phyloP scores from a whole-genome alignment of 2,797 vertebrate species.

The Sandelia bainsii region DNA sequence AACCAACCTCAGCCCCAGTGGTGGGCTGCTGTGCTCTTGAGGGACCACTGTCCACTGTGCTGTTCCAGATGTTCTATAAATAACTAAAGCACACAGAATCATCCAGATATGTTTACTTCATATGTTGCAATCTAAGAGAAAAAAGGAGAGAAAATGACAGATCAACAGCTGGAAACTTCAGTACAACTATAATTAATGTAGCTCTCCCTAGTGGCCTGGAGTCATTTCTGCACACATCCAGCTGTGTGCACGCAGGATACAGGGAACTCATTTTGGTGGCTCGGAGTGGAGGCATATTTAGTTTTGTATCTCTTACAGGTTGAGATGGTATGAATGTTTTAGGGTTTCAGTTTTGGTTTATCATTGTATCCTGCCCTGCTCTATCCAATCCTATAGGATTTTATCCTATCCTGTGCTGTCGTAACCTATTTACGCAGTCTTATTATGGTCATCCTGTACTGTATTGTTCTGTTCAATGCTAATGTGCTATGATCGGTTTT shows the following conservation, averaged over 20 bases:
- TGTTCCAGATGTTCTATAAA: constrained; percentile 68
- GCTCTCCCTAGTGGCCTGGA: constrained; percentile 68
- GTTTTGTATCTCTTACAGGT: constrained; percentile 27
- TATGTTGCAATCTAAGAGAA: constrained; percentile 3
- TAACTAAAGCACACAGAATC: constrained; percentile 57
- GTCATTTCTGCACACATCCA: constrained; percentile 49
- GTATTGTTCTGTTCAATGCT: not conserved
- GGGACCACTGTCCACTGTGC: constrained; percentile 27
- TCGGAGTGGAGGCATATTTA: constrained; percentile 25
- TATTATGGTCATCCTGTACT: not conserved
- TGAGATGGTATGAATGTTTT: constrained; percentile 18
- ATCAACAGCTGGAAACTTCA: constrained; percentile 58
- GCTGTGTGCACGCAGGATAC: constrained; percentile 44
- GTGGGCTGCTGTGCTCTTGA: constrained; percentile 31
- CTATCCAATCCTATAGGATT: not conserved
- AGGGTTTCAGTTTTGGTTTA: constrained; percentile 20
- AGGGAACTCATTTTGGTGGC: constrained; percentile 2
- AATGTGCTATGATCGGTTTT: not conserved
- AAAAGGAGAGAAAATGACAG: constrained; percentile 10
- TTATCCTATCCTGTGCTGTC: not conserved
- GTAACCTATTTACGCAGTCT: not conserved
- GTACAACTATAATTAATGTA: constrained; percentile 33
- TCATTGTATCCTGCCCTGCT: not conserved
- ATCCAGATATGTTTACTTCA: constrained; percentile 65
- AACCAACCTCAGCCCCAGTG: constrained; percentile 37